phyloP scores from a whole-genome alignment of 2,888 invertebrate genomes.

The Drosophila rubida region DNA sequence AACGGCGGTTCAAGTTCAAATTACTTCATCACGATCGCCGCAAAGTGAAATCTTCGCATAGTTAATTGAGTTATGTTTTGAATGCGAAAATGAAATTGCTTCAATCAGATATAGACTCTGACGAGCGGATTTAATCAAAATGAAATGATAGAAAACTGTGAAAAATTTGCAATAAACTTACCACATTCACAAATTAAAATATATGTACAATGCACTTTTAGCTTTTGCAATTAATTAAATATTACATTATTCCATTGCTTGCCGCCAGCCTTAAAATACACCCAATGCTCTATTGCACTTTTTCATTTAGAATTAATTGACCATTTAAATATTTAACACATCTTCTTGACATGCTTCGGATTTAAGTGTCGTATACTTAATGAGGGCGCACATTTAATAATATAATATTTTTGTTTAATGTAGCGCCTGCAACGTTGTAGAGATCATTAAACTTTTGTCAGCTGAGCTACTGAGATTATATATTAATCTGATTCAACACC shows the following conservation, averaged over 20 bases:
- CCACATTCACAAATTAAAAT: too few relatives aligned
- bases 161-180: too few relatives aligned
- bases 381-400: not conserved
- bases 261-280: too few relatives aligned
- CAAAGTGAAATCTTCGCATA: constrained; percentile 44
- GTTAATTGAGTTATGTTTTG: constrained; percentile 17
- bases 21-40: constrained; percentile 50
- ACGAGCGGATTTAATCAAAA: not conserved
- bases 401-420: not conserved
- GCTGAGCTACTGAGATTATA: not conserved
- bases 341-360: not conserved
- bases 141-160: not conserved
- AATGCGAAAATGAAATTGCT: not conserved
- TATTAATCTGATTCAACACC: not conserved
- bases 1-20: constrained; percentile 34
- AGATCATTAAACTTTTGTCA: constrained; percentile 14
- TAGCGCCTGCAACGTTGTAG: not conserved
- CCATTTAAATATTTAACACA: not conserved
- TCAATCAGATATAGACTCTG: not conserved
- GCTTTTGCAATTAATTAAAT: too few relatives aligned
- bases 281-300: not conserved
- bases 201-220: too few relatives aligned
- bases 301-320: not conserved
- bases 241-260: too few relatives aligned
- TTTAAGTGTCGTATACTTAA: not conserved